Conservation (phyloP, 1,140 invertebrate genomes). For the Brachionus koreanus region DNA sequence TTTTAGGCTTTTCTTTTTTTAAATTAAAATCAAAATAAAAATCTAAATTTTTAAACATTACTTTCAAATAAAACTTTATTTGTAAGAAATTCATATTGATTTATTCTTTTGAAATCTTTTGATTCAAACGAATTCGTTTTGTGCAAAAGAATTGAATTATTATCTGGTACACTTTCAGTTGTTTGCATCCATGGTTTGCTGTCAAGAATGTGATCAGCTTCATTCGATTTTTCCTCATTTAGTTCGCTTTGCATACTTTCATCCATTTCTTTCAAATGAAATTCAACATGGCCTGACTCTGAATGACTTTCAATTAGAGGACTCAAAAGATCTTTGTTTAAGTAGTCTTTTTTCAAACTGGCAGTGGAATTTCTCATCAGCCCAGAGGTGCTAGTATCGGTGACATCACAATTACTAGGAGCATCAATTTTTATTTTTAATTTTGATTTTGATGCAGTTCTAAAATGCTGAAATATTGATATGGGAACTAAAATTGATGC, state of each 20-base stretch:
- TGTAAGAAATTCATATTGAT: neutral
- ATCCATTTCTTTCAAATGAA: neutral
- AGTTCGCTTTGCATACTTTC: neutral
- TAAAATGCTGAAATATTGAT: neutral
- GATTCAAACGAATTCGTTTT: neutral
- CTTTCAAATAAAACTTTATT: constrained; percentile 2
- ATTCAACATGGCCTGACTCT: neutral
- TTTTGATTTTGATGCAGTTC: neutral
- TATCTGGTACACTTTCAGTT: neutral
- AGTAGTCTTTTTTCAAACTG: neutral
- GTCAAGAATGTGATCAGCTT: neutral
- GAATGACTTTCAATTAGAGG: neutral
- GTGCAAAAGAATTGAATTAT: neutral
- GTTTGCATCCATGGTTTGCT: neutral
- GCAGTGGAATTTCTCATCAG: neutral
- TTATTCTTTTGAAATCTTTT: neutral
- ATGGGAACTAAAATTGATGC: neutral
- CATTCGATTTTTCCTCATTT: neutral
- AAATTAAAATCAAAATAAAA: neutral
- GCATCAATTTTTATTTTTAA: neutral
- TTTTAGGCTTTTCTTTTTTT: too few species aligned
- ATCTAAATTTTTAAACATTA: neutral
- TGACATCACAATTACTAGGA: neutral
- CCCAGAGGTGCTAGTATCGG: neutral
- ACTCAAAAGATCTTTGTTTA: constrained; percentile 12